Evolutionary conservation across 2,797 vertebrate species (phyloP), one percentile per base, ranked within the genome.

Genomic region (Sciurus carolinensis): DNA sequence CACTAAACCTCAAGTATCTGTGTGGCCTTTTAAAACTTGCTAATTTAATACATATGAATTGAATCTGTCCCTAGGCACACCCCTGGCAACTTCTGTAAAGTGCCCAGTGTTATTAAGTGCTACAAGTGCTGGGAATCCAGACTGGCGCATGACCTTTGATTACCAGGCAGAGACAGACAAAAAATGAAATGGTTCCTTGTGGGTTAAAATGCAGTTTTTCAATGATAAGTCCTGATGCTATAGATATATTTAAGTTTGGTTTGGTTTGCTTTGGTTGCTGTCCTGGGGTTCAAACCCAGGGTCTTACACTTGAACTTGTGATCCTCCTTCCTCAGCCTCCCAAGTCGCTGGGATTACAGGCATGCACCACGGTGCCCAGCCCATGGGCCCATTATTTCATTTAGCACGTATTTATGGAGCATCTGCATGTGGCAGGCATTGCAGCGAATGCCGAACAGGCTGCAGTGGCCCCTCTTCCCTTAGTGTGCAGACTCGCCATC

Each of bases 21-120:
- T 59, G 30, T 79, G 54, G 42, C 83, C 91, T 87, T 94, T 98
- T 44, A 54, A 88, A 91, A 89, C n/a, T 12, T 39, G 73, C 71
- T 57, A 10, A 57, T 75, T 84, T 92, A 86, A 64, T 91, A 89
- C 72, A 8, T 75, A 6, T 14, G 24, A 85, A 39, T 92, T 72
- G 83, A 88, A 59, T 28, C 1, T 24, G 66, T 72, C 28, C 90
- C 79, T 90, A 4, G 72, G 33, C 72, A 66, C 30, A 64, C n/a
- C 42, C 59, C 79, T 59, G 54, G n/a, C 7, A 18, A 44, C 81
- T 73, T 10, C 86, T 18, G 14, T 42, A 66, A 87, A 67, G 30
- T 66, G n/a, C 69, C 73, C 84, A 39, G n/a, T 82, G 44, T 84
- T 54, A 52, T n/a, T n/a, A 67, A 67, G 66, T 62, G 22, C n/a